Evolutionary conservation across 2,797 vertebrate species (phyloP), one percentile per base, ranked within the genome.

Genomic region (Schizopygopsis malacanthus): DNA sequence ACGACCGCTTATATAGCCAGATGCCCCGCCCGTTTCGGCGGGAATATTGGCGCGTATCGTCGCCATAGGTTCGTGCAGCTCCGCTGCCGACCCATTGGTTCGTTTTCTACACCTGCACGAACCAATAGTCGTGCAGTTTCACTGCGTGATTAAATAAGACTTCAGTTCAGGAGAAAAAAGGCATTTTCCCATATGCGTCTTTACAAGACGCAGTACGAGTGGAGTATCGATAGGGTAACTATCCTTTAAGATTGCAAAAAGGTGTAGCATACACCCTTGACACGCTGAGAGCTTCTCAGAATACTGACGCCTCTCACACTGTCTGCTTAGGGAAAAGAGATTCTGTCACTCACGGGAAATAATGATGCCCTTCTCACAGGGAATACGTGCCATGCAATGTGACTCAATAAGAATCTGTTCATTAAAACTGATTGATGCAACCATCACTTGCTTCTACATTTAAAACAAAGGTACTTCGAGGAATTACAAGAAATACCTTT

Each of bases 311-410:
- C 61, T 79, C 76, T 79, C 67, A 41, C 72, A 72, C 41, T 85
- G 69, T 80, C 77, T 85, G 78, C 84, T 80, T 41, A 65, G 70
- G 56, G 67, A 73, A 80, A 59, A 65, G 54, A 73, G 84, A 81
- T 73, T 85, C 84, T 85, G 84, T 73, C 84, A 75, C 69, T 85
- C 69, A 81, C 13, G 0, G 56, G 43, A 85, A 65, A 81, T 81
- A 85, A 81, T 80, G 78, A 85, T 80, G 54, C 78, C 52, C 43
- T 85, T 65, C 78, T 85, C 54, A 22, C 77, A 15, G 69, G 54
- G 69, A 80, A 18, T 72, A 41, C 3, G 22, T 80, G 77, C 13
- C 69, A 41, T 85, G 56, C 41, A 61, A 43, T 52, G 56, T 73
- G 78, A 50, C 67, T 73, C 54, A 73, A 85, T 80, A 80, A 20